Conservation (phyloP, 2,797 vertebrate species). For the Chrysocyon brachyurus region DNA sequence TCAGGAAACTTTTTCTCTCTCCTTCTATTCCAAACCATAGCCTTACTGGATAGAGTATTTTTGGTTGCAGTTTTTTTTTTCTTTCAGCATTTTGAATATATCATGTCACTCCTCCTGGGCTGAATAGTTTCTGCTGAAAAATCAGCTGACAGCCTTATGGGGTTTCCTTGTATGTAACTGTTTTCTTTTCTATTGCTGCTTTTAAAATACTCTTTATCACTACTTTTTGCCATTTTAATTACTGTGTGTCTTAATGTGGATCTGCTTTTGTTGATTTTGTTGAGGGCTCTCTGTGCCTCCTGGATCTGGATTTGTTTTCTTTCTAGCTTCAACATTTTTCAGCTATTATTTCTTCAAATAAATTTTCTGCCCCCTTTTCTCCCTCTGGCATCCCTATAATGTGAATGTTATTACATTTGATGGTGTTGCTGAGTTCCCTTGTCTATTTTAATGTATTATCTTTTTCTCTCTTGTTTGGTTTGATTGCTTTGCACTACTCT, state of each 20-base stretch:
- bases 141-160: not conserved
- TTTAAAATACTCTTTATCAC: not conserved
- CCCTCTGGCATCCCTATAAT: not conserved
- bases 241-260: not conserved
- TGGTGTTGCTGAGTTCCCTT: not conserved
- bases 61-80: not conserved
- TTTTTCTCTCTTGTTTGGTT: not conserved
- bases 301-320: not conserved
- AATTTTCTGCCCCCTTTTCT: not conserved
- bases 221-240: not conserved
- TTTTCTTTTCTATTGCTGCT: not conserved
- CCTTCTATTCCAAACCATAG: not conserved
- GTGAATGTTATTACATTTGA: not conserved
- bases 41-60: not conserved
- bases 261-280: not conserved
- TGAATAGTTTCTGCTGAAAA: not conserved
- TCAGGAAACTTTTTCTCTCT: not conserved
- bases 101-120: not conserved
- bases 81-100: not conserved
- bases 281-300: not conserved
- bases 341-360: not conserved
- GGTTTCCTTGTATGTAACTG: not conserved
- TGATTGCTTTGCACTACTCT: not conserved
- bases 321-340: not conserved
- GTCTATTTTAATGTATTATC: not conserved